A percentile compares a stretch with the other conserved stretches of the same genome.
phyloP scores from a whole-genome alignment of 2,888 invertebrate genomes.

The Epinotia brunnichana region DNA sequence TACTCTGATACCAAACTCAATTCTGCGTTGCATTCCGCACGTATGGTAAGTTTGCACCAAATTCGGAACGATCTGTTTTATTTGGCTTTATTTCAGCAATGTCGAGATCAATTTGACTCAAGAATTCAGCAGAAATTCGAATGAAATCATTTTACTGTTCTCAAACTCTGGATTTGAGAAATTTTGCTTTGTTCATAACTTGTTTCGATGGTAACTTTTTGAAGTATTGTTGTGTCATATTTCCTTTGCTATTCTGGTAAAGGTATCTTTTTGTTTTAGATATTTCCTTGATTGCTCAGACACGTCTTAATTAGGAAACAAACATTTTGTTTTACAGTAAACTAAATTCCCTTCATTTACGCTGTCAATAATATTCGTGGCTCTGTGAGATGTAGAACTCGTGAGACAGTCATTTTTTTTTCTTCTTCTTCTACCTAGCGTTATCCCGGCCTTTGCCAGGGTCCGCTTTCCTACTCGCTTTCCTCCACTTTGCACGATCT shows the following conservation, averaged over 20 bases:
- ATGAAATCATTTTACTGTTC: conserved; percentile 32
- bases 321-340: background rate
- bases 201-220: conserved; percentile 29
- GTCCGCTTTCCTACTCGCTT: too few relatives aligned
- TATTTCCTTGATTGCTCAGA: background rate
- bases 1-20: conserved; percentile 38
- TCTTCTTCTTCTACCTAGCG: too few relatives aligned
- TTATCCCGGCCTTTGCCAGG: too few relatives aligned
- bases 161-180: conserved; percentile 21
- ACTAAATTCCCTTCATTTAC: background rate
- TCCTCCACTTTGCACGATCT: too few relatives aligned
- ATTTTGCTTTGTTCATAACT: conserved; percentile 33
- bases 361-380: background rate
- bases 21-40: conserved; percentile 51
- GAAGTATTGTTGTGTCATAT: conserved; percentile 36
- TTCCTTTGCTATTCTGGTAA: conserved; percentile 15
- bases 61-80: conserved; percentile 44
- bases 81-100: conserved; percentile 41
- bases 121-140: conserved; percentile 39
- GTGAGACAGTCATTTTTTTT: too few relatives aligned
- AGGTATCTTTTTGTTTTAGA: background rate
- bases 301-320: background rate
- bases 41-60: conserved; percentile 51
- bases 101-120: conserved; percentile 45
- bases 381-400: too few relatives aligned